Percentiles rank a stretch among this genome's conserved stretches.
These are phyloP conservation scores for Babylonia areolata DNA, from an alignment of 1,140 invertebrate species.

Conservation along the genomic window DNA sequence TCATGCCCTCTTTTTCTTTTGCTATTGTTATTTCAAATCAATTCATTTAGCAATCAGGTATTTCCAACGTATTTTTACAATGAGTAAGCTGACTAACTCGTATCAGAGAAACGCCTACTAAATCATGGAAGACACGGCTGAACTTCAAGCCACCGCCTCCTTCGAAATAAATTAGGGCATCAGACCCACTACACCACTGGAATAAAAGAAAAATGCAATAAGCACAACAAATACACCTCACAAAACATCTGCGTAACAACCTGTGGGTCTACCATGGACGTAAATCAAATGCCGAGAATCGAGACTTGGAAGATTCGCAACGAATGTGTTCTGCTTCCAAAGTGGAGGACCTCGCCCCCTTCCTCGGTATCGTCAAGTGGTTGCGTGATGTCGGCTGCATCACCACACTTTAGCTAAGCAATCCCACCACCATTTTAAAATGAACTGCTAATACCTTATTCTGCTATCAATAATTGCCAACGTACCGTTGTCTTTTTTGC, in stretches of 20 bases:
- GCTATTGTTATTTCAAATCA: too few species aligned
- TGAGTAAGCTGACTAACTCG: too few species aligned
- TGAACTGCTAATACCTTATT: too few species aligned
- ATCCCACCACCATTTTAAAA: too few species aligned
- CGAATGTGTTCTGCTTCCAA: not conserved
- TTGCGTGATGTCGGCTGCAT: not conserved
- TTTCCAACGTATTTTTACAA: too few species aligned
- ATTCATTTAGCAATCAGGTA: too few species aligned
- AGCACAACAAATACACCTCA: not conserved
- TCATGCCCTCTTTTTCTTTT: too few species aligned
- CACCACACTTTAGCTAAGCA: not conserved
- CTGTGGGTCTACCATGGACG: not conserved
- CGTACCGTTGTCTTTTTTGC: not conserved
- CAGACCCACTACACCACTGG: not conserved
- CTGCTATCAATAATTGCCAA: not conserved
- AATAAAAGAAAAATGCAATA: not conserved
- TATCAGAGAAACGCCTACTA: not conserved
- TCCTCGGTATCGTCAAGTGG: not conserved
- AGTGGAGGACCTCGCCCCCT: slow-evolving; percentile 11
- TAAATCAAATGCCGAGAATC: not conserved
- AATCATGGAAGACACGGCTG: not conserved
- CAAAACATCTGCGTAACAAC: not conserved
- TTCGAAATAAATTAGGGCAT: not conserved
- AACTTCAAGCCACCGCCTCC: not conserved
- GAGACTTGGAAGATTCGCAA: not conserved